phyloP scores from a whole-genome alignment of 2,888 invertebrate genomes.

The Rotaria sp. region DNA sequence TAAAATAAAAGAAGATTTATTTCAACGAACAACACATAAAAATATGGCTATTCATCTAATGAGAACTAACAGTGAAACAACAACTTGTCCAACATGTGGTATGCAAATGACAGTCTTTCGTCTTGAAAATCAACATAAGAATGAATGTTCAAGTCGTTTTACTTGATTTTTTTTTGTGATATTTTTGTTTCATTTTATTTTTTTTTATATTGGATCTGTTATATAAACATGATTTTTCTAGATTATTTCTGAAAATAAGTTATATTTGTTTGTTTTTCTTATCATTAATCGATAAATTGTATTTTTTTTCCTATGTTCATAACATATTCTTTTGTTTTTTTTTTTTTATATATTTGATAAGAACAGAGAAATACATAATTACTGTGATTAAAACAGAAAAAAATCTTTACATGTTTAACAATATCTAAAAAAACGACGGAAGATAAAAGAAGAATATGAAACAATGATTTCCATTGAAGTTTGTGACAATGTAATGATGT shows the following conservation, averaged over 20 bases:
- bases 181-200: not conserved
- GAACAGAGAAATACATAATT: too few relatives aligned
- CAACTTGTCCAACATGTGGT: not conserved
- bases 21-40: not conserved
- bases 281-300: too few relatives aligned
- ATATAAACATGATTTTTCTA: not conserved
- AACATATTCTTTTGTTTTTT: too few relatives aligned
- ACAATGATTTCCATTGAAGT: too few relatives aligned
- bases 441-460: too few relatives aligned
- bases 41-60: not conserved
- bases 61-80: not conserved
- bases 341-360: too few relatives aligned
- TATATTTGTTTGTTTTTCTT: not conserved
- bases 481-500: too few relatives aligned
- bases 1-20: not conserved
- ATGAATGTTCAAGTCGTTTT: not conserved
- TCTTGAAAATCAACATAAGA: not conserved
- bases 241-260: not conserved
- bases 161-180: not conserved
- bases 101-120: slow-evolving; percentile 4
- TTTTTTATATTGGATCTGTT: not conserved
- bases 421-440: too few relatives aligned
- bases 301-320: too few relatives aligned
- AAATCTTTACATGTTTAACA: too few relatives aligned
- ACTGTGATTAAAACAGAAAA: too few relatives aligned